A percentile compares a stretch with the other conserved stretches of the same genome.
phyloP scores from a whole-genome alignment of 2,797 vertebrate genomes.

The Darevskia mixta region DNA sequence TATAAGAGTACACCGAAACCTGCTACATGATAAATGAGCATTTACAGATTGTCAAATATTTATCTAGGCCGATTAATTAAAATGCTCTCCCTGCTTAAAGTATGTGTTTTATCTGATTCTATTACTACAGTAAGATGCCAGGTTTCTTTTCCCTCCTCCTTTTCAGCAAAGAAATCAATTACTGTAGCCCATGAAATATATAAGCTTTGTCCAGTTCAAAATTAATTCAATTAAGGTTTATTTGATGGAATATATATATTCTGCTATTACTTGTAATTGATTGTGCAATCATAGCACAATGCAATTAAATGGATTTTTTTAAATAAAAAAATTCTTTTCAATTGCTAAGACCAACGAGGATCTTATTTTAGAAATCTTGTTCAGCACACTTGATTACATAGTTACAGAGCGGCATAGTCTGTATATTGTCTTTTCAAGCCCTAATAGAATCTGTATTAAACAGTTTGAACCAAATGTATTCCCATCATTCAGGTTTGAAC shows the following conservation, averaged over 20 bases:
- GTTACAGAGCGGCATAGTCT: neutral
- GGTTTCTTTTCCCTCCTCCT: neutral
- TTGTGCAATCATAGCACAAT: slow-evolving; percentile 5
- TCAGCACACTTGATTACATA: slow-evolving; percentile 15
- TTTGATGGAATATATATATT: neutral
- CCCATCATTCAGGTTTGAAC: slow-evolving; percentile 34
- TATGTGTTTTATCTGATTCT: slow-evolving; percentile 35
- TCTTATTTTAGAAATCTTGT: neutral
- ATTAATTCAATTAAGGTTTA: slow-evolving; percentile 20
- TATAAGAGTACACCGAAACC: slow-evolving; percentile 50
- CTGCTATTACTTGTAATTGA: neutral
- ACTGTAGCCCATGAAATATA: slow-evolving; percentile 13
- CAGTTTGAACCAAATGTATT: slow-evolving; percentile 21
- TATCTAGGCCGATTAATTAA: slow-evolving; percentile 65
- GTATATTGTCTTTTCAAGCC: slow-evolving; percentile 24
- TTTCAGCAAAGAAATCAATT: slow-evolving; percentile 12
- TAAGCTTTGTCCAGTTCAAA: slow-evolving; percentile 22
- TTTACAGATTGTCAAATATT: slow-evolving; percentile 61
- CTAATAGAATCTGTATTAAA: slow-evolving; percentile 25
- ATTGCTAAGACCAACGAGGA: neutral
- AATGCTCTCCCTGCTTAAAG: slow-evolving; percentile 27
- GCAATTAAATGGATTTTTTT: slow-evolving; percentile 24
- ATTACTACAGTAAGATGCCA: neutral
- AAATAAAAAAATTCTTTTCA: neutral
- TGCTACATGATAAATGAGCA: slow-evolving; percentile 52